Base-by-base conservation (phyloP, 2,797 vertebrate genomes). In the Pipistrellus pygmaeus region DNA sequence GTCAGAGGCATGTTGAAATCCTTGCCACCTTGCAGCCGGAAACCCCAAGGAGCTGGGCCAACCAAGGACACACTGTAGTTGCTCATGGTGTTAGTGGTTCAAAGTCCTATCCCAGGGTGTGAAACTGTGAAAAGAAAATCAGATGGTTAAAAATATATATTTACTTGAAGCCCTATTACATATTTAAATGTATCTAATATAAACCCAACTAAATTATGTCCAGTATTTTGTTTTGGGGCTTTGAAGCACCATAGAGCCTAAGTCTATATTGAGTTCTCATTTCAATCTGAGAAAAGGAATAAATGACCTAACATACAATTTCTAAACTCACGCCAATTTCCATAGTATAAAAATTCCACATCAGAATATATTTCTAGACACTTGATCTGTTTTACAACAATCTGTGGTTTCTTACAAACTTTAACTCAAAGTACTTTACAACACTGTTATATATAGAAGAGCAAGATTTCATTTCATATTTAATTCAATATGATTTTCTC, bases 1-100 rank as follows among this genome's bases (percentile, higher is more conserved):
- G 99, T 99, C 96, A 99, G 98, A 89, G 99, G 99, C 98, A 99
- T 98, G 97, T 99, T 99, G 98, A 99, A 99, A 98, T 99, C 99
- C 98, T 99, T 99, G 92, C 99, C 99, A 66, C 99, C 99, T 98
- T 99, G 99, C 96, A 99, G 99, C 90, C 99, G 99, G 98, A 99
- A 99, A 93, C 99, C 99, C 99, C 99, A 99, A 53, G 99, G 99
- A 97, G 99, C 99, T 0, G 99, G 99, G 95, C 99, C 99, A 23
- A 98, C 98, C 98, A 99, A 98, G 87, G 99, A 98, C 96, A 99
- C 99, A 0, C 95, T 99, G 99, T 99, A 99, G 98, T 96, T 99
- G 98, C 98, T 99, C 99, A 99, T 99, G 98, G 98, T 98, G 98
- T 96, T 98, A 97, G 85, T 30, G 83, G 81, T 32, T 97, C 96